These are phyloP conservation scores for Perccottus glenii DNA, from an alignment of 2,113 vertebrate genomes.

Conservation along the genomic window DNA sequence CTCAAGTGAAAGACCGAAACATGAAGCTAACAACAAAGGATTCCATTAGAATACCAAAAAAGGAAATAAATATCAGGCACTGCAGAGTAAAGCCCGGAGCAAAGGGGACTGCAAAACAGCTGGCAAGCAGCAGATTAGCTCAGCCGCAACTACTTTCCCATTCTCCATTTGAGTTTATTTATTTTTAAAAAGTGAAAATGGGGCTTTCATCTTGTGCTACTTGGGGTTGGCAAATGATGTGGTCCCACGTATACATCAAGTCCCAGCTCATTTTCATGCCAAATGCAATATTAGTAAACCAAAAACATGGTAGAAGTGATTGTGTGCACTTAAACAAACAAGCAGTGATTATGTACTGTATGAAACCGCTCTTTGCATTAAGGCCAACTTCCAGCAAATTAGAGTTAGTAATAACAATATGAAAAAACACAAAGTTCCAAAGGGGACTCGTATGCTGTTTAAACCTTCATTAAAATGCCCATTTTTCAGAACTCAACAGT, in stretches of 20 bases:
- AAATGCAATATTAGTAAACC: constrained; percentile 27
- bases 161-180: constrained; percentile 34
- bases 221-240: constrained; percentile 19
- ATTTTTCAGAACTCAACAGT: background rate
- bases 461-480: background rate
- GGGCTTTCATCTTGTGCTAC: constrained; percentile 39
- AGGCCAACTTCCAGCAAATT: background rate
- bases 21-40: constrained; percentile 37
- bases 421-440: constrained; percentile 14
- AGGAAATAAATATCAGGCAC: constrained; percentile 21
- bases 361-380: constrained; percentile 4
- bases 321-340: constrained; percentile 18
- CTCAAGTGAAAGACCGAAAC: constrained; percentile 19
- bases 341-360: background rate
- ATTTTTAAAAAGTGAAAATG: constrained; percentile 36
- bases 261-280: constrained; percentile 20
- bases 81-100: constrained; percentile 27
- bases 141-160: constrained; percentile 12
- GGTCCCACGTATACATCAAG: constrained; percentile 20
- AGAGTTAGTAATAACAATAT: constrained; percentile 8
- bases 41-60: constrained; percentile 43
- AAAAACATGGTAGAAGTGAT: constrained; percentile 16
- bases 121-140: constrained; percentile 48
- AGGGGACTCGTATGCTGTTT: background rate
- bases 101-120: constrained; percentile 23